Percentiles rank a stretch among this genome's conserved stretches.
Evolutionary conservation across 2,113 vertebrate genomes (phyloP).

Genomic region (Anarrhichthys ocellatus): DNA sequence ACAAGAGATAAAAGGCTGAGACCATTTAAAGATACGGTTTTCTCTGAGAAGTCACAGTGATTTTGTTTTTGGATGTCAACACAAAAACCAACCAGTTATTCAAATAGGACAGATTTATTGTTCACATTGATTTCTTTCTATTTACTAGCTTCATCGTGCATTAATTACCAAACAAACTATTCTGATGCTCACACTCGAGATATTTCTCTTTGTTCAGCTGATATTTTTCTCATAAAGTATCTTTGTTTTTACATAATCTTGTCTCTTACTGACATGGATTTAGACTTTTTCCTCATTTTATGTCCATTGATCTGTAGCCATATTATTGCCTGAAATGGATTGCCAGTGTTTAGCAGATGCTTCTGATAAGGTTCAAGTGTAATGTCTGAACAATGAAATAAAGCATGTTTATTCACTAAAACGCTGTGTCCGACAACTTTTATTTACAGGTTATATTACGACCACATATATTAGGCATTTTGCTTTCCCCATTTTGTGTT

Average conservation of each 20-base stretch:
- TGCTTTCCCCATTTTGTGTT: neutral
- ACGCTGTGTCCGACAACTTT: constrained; percentile 20
- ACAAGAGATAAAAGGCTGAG: neutral
- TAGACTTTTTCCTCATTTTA: constrained; percentile 21
- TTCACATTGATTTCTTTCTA: constrained; percentile 15
- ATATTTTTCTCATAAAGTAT: constrained; percentile 7
- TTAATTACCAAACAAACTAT: neutral
- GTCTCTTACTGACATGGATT: constrained; percentile 1
- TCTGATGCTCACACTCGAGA: neutral
- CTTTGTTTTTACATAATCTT: constrained; percentile 33
- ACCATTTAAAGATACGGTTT: neutral
- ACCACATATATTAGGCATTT: neutral
- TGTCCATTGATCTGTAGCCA: constrained; percentile 41
- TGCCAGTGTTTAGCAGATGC: constrained; percentile 63
- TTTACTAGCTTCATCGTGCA: constrained; percentile 4
- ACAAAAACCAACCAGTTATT: neutral
- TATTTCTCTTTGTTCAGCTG: constrained; percentile 14
- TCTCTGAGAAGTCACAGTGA: constrained; percentile 16
- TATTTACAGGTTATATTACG: constrained; percentile 50
- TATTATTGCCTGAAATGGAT: constrained; percentile 60
- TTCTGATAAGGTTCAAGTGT: constrained; percentile 58
- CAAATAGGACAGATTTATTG: neutral
- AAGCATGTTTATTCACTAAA: constrained; percentile 79
- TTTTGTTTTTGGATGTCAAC: neutral
- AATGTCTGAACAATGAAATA: constrained; percentile 74